A percentile compares a stretch with the other conserved stretches of the same genome.
phyloP scores from a whole-genome alignment of 2,888 invertebrate genomes.

The Amphipoea oculea region DNA sequence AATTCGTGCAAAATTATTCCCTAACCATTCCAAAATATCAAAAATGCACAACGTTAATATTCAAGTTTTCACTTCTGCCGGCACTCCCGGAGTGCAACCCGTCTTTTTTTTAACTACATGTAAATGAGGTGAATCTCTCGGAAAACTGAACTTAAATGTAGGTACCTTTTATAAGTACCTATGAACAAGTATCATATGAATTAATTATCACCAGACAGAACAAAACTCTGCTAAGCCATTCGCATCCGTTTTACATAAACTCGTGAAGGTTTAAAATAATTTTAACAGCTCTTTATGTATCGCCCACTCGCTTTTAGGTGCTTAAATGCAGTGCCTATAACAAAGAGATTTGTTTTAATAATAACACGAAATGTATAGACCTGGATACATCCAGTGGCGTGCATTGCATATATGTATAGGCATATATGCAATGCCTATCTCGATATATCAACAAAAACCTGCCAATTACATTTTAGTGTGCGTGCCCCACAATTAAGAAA shows the following conservation, averaged over 20 bases:
- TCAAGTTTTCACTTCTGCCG: too few relatives aligned
- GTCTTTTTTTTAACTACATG: neutral
- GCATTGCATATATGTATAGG: too few relatives aligned
- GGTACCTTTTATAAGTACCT: constrained; percentile 4
- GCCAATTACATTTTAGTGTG: too few relatives aligned
- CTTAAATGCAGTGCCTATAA: neutral
- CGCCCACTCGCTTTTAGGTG: neutral
- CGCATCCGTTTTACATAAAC: constrained; percentile 10
- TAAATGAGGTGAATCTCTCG: constrained; percentile 33
- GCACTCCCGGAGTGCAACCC: too few relatives aligned
- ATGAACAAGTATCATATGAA: constrained; percentile 9
- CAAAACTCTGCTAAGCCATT: constrained; percentile 30
- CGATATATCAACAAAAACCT: too few relatives aligned
- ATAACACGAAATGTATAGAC: neutral
- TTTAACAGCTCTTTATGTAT: constrained; percentile 29
- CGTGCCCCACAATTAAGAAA: too few relatives aligned
- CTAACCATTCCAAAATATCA: too few relatives aligned
- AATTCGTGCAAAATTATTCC: too few relatives aligned
- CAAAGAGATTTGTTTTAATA: constrained; percentile 9
- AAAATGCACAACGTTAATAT: too few relatives aligned
- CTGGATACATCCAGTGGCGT: neutral
- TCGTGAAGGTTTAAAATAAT: constrained; percentile 13
- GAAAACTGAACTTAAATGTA: constrained; percentile 5
- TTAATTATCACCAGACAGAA: constrained; percentile 35
- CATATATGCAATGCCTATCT: too few relatives aligned